Evolutionary conservation across 1,140 invertebrate genomes (phyloP), one percentile per base, ranked within the genome.

Genomic region (Heliconius congener): DNA sequence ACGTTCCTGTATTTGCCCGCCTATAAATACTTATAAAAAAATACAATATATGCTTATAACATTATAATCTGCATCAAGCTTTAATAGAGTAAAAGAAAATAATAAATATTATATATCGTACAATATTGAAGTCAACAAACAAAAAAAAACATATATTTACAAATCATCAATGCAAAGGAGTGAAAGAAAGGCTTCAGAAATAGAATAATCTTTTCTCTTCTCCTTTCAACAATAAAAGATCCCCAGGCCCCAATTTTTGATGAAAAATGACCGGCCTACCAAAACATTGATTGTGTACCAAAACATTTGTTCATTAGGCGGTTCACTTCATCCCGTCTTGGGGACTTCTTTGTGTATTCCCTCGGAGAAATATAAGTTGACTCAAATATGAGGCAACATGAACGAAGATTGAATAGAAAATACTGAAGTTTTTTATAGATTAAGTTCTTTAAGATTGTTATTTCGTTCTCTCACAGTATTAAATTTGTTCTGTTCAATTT

Each of bases 261-360:
- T 88, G 87, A 90, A 90, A 90, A 90, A 91, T 91, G 84, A 87
- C 84, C 82, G 79, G n/a, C 77, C 50, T 75, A 78, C 73, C 73
- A 50, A 71, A 73, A 50, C 85, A 78, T 81, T 87, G 88, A 86
- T 86, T 90, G 86, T 86, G 80, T 74, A 85, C 71, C 79, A 85
- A 87, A 89, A 89, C 87, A 89, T 89, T 90, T 89, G 89, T 90
- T 87, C 88, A 88, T 90, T 90, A 88, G 77, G 30, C 75, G 86
- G 80, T 86, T 84, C 80, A 84, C 74, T 85, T 78, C 77, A 39
- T 71, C 71, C 50, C 73, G 70, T 74, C 50, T 81, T 75, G 77
- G 70, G 73, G 60, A 30, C 70, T 74, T 81, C 80, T 74, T 80
- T 73, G 73, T 70, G 34, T 57, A 57, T 76, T 72, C n/a, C 71